phyloP scores from a whole-genome alignment of 2,888 invertebrate species.

The Clepsis dumicolana region DNA sequence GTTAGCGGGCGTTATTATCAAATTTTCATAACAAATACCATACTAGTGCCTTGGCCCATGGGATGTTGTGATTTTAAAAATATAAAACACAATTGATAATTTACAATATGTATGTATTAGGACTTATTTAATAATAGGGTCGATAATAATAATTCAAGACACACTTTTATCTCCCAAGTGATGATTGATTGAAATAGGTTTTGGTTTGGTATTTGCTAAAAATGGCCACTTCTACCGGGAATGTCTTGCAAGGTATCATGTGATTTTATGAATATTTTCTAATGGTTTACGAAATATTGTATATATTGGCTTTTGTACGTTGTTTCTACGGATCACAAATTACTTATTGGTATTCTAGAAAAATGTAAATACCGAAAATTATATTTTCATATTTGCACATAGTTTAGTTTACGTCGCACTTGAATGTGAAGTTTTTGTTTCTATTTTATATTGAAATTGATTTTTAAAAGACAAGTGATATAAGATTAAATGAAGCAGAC shows the following conservation, averaged over 20 bases:
- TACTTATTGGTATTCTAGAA: conserved; percentile 51
- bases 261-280: conserved; percentile 50
- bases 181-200: conserved; percentile 25
- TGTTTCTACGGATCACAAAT: conserved; percentile 49
- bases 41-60: conserved; percentile 82
- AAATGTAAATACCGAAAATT: conserved; percentile 62
- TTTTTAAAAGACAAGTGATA: conserved; percentile 70
- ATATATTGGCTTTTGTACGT: conserved; percentile 54
- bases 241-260: conserved; percentile 50
- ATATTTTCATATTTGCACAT: conserved; percentile 54
- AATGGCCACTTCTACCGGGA: conserved; percentile 40
- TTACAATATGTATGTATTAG: conserved; percentile 34
- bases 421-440: conserved; percentile 60
- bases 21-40: conserved; percentile 68
- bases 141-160: conserved; percentile 5
- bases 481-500: conserved; percentile 49
- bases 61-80: conserved; percentile 74
- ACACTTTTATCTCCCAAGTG: conserved; percentile 16
- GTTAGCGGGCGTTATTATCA: conserved; percentile 62
- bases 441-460: conserved; percentile 53
- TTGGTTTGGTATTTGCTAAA: conserved; percentile 30
- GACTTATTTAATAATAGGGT: conserved; percentile 31
- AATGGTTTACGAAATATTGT: conserved; percentile 54
- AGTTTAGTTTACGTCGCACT: conserved; percentile 56
- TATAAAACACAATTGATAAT: conserved; percentile 52